Evolutionary conservation across 1,140 invertebrate species (phyloP).

Genomic region (Halesus radiatus): DNA sequence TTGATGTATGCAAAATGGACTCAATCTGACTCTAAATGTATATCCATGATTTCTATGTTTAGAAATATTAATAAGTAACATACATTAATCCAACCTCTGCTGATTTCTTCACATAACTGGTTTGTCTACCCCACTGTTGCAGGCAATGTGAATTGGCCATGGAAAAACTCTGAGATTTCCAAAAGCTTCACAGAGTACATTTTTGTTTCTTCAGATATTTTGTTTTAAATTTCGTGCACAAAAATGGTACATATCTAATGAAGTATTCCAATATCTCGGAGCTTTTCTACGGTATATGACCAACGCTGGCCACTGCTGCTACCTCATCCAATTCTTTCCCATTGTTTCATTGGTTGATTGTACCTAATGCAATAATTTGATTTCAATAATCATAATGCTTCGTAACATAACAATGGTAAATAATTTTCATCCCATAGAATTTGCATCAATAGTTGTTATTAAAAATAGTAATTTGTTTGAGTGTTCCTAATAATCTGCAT

Average conservation of each 20-base stretch:
- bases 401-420: background rate
- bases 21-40: background rate
- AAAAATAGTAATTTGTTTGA: conserved; percentile 2
- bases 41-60: conserved; percentile 5
- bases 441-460: conserved; percentile 6
- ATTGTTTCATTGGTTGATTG: background rate
- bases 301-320: too few relatives aligned
- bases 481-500: conserved; percentile 5
- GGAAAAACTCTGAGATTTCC: too few relatives aligned
- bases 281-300: too few relatives aligned
- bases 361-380: background rate
- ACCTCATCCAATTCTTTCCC: background rate
- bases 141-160: too few relatives aligned
- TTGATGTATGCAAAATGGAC: conserved; percentile 10
- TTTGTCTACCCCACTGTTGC: background rate
- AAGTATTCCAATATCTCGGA: too few relatives aligned
- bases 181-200: too few relatives aligned
- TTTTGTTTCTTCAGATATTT: too few relatives aligned
- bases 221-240: too few relatives aligned
- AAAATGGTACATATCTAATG: too few relatives aligned
- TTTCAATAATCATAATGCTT: conserved; percentile 3
- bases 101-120: background rate
- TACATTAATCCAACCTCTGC: background rate
- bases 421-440: background rate
- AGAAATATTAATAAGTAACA: background rate